A percentile compares a stretch with the other conserved stretches of the same genome.
These are phyloP conservation scores for Urocitellus parryii DNA, from an alignment of 2,113 vertebrate genomes.

Conservation along the genomic window DNA sequence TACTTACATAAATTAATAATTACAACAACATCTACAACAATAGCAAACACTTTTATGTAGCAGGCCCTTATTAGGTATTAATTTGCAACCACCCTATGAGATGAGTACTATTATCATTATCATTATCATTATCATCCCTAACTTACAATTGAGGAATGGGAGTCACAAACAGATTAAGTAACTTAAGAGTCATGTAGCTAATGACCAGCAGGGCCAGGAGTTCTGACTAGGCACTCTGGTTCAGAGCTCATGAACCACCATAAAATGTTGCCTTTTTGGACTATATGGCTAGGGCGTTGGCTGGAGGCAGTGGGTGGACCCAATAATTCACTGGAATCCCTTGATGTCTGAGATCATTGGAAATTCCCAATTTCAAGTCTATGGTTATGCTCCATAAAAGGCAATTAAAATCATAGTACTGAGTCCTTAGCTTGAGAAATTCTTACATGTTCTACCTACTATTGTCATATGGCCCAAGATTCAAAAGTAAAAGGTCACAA, in stretches of 20 bases:
- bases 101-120: not conserved
- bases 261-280: not conserved
- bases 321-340: not conserved
- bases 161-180: not conserved
- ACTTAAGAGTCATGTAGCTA: not conserved
- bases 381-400: not conserved
- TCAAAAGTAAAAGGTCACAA: not conserved
- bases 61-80: not conserved
- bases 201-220: not conserved
- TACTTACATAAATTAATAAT: slow-evolving; percentile 9
- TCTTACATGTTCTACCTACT: not conserved
- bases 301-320: not conserved
- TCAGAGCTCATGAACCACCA: not conserved
- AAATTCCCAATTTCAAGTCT: not conserved
- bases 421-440: not conserved
- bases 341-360: not conserved
- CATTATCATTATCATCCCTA: not conserved
- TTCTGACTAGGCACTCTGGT: not conserved
- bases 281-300: not conserved
- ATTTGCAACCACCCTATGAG: not conserved
- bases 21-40: not conserved
- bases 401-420: not conserved
- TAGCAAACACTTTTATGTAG: not conserved
- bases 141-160: not conserved
- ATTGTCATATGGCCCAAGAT: not conserved